Conservation (phyloP, 2,888 invertebrate species). For the Gortyna flavago region DNA sequence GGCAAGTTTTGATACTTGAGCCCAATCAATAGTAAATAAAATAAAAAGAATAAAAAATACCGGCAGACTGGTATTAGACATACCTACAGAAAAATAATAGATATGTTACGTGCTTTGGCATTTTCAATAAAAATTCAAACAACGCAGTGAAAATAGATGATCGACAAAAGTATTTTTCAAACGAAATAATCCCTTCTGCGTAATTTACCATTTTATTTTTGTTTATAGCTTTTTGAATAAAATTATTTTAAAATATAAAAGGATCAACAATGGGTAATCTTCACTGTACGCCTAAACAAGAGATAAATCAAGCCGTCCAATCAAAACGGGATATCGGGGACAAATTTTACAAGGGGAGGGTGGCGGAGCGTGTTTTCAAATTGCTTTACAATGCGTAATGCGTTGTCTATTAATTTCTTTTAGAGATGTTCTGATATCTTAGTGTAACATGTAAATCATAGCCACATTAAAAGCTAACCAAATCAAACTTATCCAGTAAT, state of each 20-base stretch:
- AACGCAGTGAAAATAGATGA: not conserved
- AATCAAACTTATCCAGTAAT: conserved; percentile 3
- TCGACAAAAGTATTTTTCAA: not conserved
- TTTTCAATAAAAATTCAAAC: conserved; percentile 19
- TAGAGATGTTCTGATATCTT: conserved; percentile 40
- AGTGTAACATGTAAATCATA: conserved; percentile 18
- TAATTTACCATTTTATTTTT: conserved; percentile 18
- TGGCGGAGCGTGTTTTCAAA: conserved; percentile 86
- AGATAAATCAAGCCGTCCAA: conserved; percentile 89
- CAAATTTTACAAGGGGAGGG: conserved; percentile 87
- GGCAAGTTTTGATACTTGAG: conserved; percentile 77
- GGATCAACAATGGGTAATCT: conserved; percentile 79
- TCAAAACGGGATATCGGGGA: conserved; percentile 89
- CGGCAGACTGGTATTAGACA: not conserved
- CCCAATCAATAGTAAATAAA: not conserved
- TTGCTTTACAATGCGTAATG: conserved; percentile 86
- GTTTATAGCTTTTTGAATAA: conserved; percentile 2
- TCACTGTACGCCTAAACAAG: conserved; percentile 80
- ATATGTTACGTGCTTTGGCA: not conserved
- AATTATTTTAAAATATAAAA: conserved; percentile 62
- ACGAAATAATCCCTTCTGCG: not conserved
- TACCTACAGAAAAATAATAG: not conserved
- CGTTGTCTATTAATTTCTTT: conserved; percentile 84
- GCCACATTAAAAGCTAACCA: conserved; percentile 5
- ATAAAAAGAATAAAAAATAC: not conserved